Base-by-base conservation (phyloP, 2,113 vertebrate species). In the Misgurnus anguillicaudatus region DNA sequence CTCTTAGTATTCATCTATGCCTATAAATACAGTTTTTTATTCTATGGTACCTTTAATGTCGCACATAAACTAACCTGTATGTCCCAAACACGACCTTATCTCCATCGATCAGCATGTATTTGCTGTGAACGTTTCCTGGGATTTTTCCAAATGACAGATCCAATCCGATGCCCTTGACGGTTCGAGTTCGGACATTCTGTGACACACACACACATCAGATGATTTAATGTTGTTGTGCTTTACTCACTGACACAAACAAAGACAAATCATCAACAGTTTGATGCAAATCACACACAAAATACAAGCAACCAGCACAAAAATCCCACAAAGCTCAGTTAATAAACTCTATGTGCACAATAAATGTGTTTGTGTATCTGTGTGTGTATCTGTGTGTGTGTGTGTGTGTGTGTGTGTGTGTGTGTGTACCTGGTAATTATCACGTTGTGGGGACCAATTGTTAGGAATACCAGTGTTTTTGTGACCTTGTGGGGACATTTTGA, bases 81-180 rank as follows among this genome's bases (percentile, higher is more conserved):
- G 97, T 95, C 48, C 98, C 98, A 13, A 95, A 97, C 79, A 94
- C 87, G 9, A 98, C 96, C 88, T 97, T 97, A 60, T 99, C 96
- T 66, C 96, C 96, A 70, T 99, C 97, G 3, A 99, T 93, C 91
- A 99, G 92, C 88, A 99, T 93, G 92, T 98, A 99, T 74, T 92
- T 95, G 8, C 93, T 94, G 61, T 92, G 89, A 80, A 98, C 4
- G 0, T 91, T 92, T 31, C 98, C 98, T 55, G 88, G 94, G 45
- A 98, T 87, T 83, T 90, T 95, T 16, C 98, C 98, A 38, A 88
- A 87, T 6, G 94, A 92, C 92, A 95, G 85, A 60, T 86, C 90
- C 82, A 98, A 92, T 63, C 96, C 96, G 5, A 91, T 66, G 9
- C 96, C 98, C 66, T 90, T 92, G 75, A 98, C 92, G 0, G 88